Conservation (phyloP, 1,140 invertebrate species). For the Battus philenor region DNA sequence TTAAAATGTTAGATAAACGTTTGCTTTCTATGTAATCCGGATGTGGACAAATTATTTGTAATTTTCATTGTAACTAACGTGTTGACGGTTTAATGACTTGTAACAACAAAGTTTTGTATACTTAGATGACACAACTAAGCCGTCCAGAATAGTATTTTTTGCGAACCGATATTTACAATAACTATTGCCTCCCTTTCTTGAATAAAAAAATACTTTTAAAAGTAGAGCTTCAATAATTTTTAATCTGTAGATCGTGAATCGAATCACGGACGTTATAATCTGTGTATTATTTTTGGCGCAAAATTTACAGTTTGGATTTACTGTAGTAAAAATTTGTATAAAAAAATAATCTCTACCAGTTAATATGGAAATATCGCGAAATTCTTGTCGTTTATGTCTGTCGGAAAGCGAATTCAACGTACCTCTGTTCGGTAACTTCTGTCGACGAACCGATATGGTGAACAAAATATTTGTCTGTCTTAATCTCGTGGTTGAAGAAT, state of each 20-base stretch:
- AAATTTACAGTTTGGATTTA: no score
- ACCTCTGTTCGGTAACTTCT: constrained; percentile 49
- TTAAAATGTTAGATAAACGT: no score
- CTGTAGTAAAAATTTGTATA: no score
- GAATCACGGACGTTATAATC: constrained; percentile 5
- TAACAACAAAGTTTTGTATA: constrained; percentile 49
- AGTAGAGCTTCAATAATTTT: constrained; percentile 10
- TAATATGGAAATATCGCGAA: constrained; percentile 51
- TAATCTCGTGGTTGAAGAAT: constrained; percentile 51
- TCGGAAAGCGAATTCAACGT: constrained; percentile 56
- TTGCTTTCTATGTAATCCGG: background rate
- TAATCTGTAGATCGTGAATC: constrained; percentile 6
- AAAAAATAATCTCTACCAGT: no score
- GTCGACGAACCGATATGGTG: constrained; percentile 44
- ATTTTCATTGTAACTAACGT: constrained; percentile 18
- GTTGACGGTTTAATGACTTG: constrained; percentile 24
- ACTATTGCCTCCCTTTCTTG: constrained; percentile 13
- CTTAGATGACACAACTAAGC: constrained; percentile 44
- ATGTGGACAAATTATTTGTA: constrained; percentile 1
- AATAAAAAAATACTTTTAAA: constrained; percentile 8
- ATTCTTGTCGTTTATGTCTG: constrained; percentile 57
- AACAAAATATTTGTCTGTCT: constrained; percentile 59
- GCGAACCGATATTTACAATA: constrained; percentile 29
- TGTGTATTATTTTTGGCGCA: constrained; percentile 29
- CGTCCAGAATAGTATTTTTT: constrained; percentile 67